These are phyloP conservation scores for Trissolcus brochymenae DNA, from an alignment of 2,888 invertebrate genomes.

Conservation along the genomic window DNA sequence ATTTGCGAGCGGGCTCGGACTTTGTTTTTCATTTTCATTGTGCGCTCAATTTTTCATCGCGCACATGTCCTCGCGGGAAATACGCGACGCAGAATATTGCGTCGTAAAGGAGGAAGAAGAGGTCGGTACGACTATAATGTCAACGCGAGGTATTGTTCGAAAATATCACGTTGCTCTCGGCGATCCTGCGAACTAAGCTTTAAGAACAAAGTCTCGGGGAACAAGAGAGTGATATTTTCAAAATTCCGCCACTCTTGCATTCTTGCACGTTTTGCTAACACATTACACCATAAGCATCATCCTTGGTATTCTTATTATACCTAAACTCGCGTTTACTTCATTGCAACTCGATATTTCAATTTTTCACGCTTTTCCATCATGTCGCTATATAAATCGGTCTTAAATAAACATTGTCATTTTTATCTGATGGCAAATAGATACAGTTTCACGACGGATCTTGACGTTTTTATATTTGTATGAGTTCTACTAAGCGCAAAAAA, in stretches of 20 bases:
- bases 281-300: slow-evolving; percentile 17
- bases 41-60: slow-evolving; percentile 51
- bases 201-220: slow-evolving; percentile 38
- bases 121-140: slow-evolving; percentile 51
- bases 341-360: slow-evolving; percentile 43
- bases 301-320: slow-evolving; percentile 31
- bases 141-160: slow-evolving; percentile 53
- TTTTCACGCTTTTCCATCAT: slow-evolving; percentile 4
- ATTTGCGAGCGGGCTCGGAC: not conserved
- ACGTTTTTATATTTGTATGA: no score
- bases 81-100: slow-evolving; percentile 52
- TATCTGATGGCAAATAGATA: no score
- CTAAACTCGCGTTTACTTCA: slow-evolving; percentile 13
- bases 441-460: no score
- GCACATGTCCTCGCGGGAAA: slow-evolving; percentile 50
- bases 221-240: slow-evolving; percentile 39
- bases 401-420: no score
- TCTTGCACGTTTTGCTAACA: slow-evolving; percentile 24
- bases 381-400: not conserved
- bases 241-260: slow-evolving; percentile 40
- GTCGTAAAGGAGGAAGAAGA: slow-evolving; percentile 48
- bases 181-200: slow-evolving; percentile 47
- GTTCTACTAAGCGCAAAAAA: no score
- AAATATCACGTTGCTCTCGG: slow-evolving; percentile 51
- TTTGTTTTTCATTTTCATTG: slow-evolving; percentile 12